Base-by-base conservation (phyloP, 53 echinoderm and acorn worm species). In the Paelopatides confundens region DNA sequence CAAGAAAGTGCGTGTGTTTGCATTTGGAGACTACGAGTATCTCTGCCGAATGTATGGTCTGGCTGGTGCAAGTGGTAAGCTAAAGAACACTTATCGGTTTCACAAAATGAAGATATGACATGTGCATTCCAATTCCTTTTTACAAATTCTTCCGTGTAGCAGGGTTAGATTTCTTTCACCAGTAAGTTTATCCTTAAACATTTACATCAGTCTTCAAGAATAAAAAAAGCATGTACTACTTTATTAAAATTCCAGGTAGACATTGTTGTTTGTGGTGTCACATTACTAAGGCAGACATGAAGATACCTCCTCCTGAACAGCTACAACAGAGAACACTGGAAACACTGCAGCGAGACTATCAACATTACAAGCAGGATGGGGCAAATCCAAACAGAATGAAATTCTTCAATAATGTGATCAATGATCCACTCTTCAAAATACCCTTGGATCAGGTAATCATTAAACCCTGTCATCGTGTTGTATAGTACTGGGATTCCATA, bases 231-330 rank as follows among this genome's bases (percentile, higher is more conserved):
- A 21, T 18, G 5, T 21, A n/a, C 21, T 54, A 54, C 23, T 54
- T n/a, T 5, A 69, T 31, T 28, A 71, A 39, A 3, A 71, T 69
- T 86, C 21, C 78, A 92, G 92, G 88, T 71, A 84, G 85, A 14
- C 92, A 92, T 88, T 71, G 82, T 69, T 92, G 92, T 69, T 34
- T 92, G 23, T 92, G 69, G 29, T 92, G 92, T 37, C 32, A 54
- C 29, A 28, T 63, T 7, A 71, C 91, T 1, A 88, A 71, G 47
- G 31, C 34, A 10, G 63, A 92, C 3, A 90, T 90, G 90, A 30
- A 63, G 65, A 27, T 76, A 2, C 76, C 76, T 4, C 47, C 38
- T 5, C 1, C 43, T 11, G 43, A 11, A 9, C 10, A 12, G 38
- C 11, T 18, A 1, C 18, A 12, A 4, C 9, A 8, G 18, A 17